Evolutionary conservation across 2,797 vertebrate genomes (phyloP), one percentile per base, ranked within the genome.

Genomic region (Spea hammondii): DNA sequence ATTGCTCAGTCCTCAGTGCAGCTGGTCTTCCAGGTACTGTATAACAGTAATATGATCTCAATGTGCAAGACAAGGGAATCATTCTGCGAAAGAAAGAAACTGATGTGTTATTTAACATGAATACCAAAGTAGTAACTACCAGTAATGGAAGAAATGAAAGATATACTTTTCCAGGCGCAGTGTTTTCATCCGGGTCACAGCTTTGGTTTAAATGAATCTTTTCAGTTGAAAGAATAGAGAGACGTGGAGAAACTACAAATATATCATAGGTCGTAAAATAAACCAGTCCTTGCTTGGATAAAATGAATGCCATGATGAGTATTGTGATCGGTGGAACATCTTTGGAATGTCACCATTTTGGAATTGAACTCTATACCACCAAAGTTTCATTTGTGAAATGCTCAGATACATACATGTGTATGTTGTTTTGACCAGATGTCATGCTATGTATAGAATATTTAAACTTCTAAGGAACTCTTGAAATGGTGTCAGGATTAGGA

Each of bases 51-150:
- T 80, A 79, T 76, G 59, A 57, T 85, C 69, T 81, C 54, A 65
- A 12, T 6, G 4, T 0, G 0, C 44, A 68, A 76, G 69, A 81
- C 79, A 5, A 80, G 76, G 82, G 74, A 86, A 66, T 85, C 80
- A 76, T 60, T 83, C 70, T 55, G 59, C 49, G n/a, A 46, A 79
- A 54, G 17, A 17, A 55, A 65, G 47, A 68, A 76, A 65, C 74
- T 70, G 68, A 81, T 60, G 14, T 71, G 84, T 82, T 83, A 79
- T 85, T 82, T 55, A 82, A 72, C 79, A 73, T 79, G 83, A 84
- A 72, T 84, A 81, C 68, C 84, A 84, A 84, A 77, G 51, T 71
- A 53, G 46, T 72, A 51, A 53, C 9, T 60, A 59, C 75, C 51
- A 13, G 65, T 72, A 79, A 82, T 59, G 51, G 47, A 65, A 77